Evolutionary conservation across 2,888 invertebrate species (phyloP).

Genomic region (Linyphia triangularis): DNA sequence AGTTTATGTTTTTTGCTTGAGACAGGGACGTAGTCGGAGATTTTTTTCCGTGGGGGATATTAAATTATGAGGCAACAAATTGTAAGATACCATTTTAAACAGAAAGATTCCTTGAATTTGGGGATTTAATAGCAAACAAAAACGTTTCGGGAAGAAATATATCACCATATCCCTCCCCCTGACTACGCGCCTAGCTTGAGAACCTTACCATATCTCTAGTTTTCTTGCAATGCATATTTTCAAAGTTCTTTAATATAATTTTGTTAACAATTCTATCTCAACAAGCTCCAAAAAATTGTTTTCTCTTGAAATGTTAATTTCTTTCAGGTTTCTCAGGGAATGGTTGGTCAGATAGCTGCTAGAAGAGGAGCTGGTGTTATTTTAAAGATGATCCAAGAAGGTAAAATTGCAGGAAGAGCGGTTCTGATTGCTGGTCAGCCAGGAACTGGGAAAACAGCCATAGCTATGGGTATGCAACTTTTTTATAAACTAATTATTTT

Average conservation of each 20-base stretch:
- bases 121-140: too few relatives aligned
- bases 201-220: neutral
- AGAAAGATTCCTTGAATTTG: too few relatives aligned
- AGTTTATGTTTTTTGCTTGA: too few relatives aligned
- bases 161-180: too few relatives aligned
- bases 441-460: conserved; percentile 98
- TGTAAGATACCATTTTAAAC: too few relatives aligned
- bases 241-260: neutral
- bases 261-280: neutral
- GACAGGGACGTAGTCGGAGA: too few relatives aligned
- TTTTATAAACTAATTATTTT: neutral
- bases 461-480: conserved; percentile 89
- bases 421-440: conserved; percentile 97
- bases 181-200: too few relatives aligned
- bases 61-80: too few relatives aligned
- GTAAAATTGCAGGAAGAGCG: conserved; percentile 97
- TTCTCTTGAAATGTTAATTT: too few relatives aligned
- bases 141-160: too few relatives aligned
- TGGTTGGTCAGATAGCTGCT: conserved; percentile 95
- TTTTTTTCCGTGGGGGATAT: too few relatives aligned
- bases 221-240: neutral
- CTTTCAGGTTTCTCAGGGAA: conserved; percentile 90
- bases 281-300: too few relatives aligned
- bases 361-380: conserved; percentile 96
- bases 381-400: conserved; percentile 98